Conservation (phyloP, 2,113 vertebrate genomes). For the Prolemur simus region DNA sequence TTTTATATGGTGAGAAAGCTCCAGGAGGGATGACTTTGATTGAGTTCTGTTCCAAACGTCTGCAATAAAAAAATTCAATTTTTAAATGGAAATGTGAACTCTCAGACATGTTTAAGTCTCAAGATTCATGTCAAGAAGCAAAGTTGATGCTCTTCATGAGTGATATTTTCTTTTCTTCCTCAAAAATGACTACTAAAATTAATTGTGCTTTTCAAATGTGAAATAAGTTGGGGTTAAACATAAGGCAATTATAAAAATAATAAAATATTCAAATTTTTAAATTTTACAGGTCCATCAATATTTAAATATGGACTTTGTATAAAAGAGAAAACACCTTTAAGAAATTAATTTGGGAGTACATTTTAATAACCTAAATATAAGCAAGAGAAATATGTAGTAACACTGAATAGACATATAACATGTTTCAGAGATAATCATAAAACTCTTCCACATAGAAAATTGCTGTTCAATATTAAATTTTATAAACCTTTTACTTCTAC, state of each 20-base stretch:
- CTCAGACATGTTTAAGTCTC: slow-evolving; percentile 27
- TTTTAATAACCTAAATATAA: not conserved
- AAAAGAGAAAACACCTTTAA: not conserved
- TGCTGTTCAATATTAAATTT: slow-evolving; percentile 21
- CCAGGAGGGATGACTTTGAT: slow-evolving; percentile 98
- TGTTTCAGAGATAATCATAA: not conserved
- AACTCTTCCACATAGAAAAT: not conserved
- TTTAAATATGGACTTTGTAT: not conserved
- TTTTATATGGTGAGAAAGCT: slow-evolving; percentile 98
- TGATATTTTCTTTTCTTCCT: not conserved
- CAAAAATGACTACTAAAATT: slow-evolving; percentile 1
- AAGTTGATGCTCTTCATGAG: not conserved
- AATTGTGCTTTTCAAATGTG: not conserved
- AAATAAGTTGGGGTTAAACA: not conserved
- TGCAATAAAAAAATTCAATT: slow-evolving; percentile 79
- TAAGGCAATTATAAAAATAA: not conserved
- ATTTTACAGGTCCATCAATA: not conserved
- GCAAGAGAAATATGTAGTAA: not conserved
- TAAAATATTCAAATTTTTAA: not conserved
- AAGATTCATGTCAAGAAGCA: slow-evolving; percentile 11
- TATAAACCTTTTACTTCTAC: not conserved
- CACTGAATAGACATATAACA: not conserved
- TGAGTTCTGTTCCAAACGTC: slow-evolving; percentile 98
- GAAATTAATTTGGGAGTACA: not conserved
- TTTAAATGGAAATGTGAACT: slow-evolving; percentile 54